Conservation (phyloP, 1,140 invertebrate genomes). For the Drosophila ananassae region DNA sequence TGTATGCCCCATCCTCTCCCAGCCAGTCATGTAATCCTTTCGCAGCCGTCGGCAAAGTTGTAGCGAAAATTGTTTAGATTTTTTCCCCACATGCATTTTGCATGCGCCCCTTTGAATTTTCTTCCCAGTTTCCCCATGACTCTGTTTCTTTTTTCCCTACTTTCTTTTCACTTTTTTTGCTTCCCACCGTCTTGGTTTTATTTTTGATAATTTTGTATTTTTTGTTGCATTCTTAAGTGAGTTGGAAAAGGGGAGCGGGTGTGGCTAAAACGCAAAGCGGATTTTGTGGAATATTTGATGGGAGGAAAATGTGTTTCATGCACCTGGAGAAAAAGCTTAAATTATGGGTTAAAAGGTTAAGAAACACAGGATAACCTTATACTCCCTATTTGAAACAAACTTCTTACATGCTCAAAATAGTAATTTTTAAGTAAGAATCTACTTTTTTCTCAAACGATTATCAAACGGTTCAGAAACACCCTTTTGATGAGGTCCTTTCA, state of each 20-base stretch:
- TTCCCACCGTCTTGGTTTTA: constrained; percentile 49
- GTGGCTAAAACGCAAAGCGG: constrained; percentile 42
- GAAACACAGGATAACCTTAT: background rate
- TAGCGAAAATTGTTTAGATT: constrained; percentile 74
- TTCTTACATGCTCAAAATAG: too few relatives aligned
- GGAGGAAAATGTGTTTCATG: constrained; percentile 41
- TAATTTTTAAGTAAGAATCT: too few relatives aligned
- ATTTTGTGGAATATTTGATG: constrained; percentile 75
- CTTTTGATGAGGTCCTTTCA: constrained; percentile 34
- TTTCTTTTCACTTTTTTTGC: constrained; percentile 22
- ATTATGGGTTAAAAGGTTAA: background rate
- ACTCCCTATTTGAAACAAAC: too few relatives aligned
- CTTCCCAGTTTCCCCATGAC: constrained; percentile 7
- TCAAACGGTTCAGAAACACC: background rate
- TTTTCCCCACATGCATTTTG: constrained; percentile 60
- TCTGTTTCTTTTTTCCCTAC: constrained; percentile 18
- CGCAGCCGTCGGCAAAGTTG: constrained; percentile 58
- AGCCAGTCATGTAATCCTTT: constrained; percentile 64
- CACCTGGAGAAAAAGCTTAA: constrained; percentile 1
- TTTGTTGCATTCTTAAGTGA: constrained; percentile 56
- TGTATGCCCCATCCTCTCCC: constrained; percentile 25
- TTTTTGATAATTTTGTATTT: constrained; percentile 70
- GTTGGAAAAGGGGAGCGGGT: background rate
- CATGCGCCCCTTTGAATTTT: constrained; percentile 27
- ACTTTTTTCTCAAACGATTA: too few relatives aligned